Base-by-base conservation (phyloP, 2,113 vertebrate species). In the Eubucco bourcierii region DNA sequence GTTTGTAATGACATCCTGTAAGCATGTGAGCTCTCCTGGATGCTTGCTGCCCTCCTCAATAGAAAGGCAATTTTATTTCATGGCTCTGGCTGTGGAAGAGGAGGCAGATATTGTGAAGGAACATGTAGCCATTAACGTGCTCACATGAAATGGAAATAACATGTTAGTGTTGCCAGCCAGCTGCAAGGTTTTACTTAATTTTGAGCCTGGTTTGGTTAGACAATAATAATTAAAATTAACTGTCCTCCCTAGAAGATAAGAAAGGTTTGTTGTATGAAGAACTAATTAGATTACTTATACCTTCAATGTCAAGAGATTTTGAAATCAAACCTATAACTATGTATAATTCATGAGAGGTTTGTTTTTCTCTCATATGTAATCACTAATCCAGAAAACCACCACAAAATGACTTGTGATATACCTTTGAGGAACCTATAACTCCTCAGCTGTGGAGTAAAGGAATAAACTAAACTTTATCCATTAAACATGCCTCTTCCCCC, bases 311-410 rank as follows among this genome's bases (percentile, higher is more conserved):
- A 86, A 92, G 56, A 86, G 65, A 65, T 86, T 88, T 74, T 70
- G 60, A 90, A 94, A 88, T 86, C 83, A 94, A 94, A 75, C 46
- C 56, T 77, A 39, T 73, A 92, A 65, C 24, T 56, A 37, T 63
- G 34, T 86, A 52, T 81, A 78, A 61, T 94, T 92, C 58, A 87
- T 75, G 47, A 72, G n/a, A 74, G 41, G 47, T 23, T 78, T 67
- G 44, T 47, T 84, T 93, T 59, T 65, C n/a, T 90, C 63, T 37
- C 29, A 55, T 14, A 5, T 55, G 80, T 88, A 88, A 74, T 55
- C 85, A 78, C 58, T 78, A 78, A 78, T 25, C 8, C 58, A 87
- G 77, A 77, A 91, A 91, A 86, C 21, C 9, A 6, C 24, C 25
- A 55, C 41, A 79, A 86, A 92, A 80, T 53, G 6, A 67, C 58